These are phyloP conservation scores for Melanocharis versteri DNA, from an alignment of 2,113 vertebrate species.

Conservation along the genomic window DNA sequence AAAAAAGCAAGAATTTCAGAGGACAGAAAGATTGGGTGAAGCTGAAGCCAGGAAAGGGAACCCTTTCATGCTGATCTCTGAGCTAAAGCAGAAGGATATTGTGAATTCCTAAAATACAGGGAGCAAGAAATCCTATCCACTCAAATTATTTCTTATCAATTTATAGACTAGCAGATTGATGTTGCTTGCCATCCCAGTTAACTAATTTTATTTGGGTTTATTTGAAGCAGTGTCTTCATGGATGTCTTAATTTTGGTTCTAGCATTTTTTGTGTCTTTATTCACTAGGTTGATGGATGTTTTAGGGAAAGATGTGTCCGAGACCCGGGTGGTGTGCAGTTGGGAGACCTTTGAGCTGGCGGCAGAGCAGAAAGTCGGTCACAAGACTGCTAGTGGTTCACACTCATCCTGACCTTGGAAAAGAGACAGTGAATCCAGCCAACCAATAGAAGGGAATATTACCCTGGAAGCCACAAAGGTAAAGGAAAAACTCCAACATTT, in stretches of 20 bases:
- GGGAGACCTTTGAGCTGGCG: not conserved
- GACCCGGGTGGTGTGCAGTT: fast-evolving
- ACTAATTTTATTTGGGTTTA: not conserved
- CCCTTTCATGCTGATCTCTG: not conserved
- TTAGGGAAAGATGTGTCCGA: fast-evolving
- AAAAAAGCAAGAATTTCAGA: not conserved
- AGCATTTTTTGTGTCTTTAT: not conserved
- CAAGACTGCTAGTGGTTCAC: not conserved
- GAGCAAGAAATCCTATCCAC: not conserved
- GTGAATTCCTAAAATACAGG: not conserved
- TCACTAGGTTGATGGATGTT: not conserved
- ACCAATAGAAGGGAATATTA: not conserved
- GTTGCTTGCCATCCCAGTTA: not conserved
- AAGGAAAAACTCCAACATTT: not conserved
- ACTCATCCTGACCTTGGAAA: not conserved
- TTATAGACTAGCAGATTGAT: not conserved
- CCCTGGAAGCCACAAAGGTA: not conserved
- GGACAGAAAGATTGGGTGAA: not conserved
- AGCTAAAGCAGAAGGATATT: not conserved
- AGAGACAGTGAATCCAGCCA: not conserved
- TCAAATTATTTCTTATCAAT: not conserved
- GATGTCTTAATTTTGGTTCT: not conserved
- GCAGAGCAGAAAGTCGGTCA: not conserved
- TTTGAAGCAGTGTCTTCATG: not conserved
- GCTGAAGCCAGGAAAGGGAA: not conserved